These are phyloP conservation scores for Cataglyphis rosenhaueri DNA, from an alignment of 2,888 invertebrate species.

Conservation along the genomic window DNA sequence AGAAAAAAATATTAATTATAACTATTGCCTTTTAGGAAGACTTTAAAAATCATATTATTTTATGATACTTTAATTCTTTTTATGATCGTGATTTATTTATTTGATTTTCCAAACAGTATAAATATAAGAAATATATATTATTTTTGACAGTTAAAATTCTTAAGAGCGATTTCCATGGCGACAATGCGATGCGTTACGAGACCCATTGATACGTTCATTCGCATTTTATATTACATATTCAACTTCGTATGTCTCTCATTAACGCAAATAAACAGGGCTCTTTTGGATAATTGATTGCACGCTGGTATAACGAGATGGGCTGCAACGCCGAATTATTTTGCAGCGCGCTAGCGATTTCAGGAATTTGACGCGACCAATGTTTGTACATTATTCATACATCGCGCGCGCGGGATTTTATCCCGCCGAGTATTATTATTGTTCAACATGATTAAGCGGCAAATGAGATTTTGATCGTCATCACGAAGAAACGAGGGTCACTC, in stretches of 20 bases:
- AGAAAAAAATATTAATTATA: too few relatives aligned
- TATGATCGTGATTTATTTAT: too few relatives aligned
- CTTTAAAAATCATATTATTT: too few relatives aligned
- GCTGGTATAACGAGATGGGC: constrained; percentile 27
- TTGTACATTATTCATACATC: constrained; percentile 32
- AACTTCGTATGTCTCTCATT: constrained; percentile 21
- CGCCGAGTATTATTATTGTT: constrained; percentile 28
- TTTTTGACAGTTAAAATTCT: not conserved
- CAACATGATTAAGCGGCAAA: constrained; percentile 33
- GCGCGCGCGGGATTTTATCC: constrained; percentile 7
- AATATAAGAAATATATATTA: too few relatives aligned
- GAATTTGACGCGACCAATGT: not conserved
- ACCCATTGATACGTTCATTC: constrained; percentile 49
- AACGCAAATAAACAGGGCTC: constrained; percentile 36
- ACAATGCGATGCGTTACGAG: constrained; percentile 73
- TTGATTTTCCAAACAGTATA: too few relatives aligned
- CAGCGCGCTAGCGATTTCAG: not conserved
- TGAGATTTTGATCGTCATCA: constrained; percentile 39
- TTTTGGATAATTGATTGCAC: constrained; percentile 55
- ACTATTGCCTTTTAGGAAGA: too few relatives aligned
- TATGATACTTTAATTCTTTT: too few relatives aligned
- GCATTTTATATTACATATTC: constrained; percentile 24
- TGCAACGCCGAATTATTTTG: constrained; percentile 37
- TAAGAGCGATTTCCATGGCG: constrained; percentile 58
- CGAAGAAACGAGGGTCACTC: constrained; percentile 5